These are phyloP conservation scores for Falco peregrinus DNA, from an alignment of 2,797 vertebrate species.

Conservation along the genomic window DNA sequence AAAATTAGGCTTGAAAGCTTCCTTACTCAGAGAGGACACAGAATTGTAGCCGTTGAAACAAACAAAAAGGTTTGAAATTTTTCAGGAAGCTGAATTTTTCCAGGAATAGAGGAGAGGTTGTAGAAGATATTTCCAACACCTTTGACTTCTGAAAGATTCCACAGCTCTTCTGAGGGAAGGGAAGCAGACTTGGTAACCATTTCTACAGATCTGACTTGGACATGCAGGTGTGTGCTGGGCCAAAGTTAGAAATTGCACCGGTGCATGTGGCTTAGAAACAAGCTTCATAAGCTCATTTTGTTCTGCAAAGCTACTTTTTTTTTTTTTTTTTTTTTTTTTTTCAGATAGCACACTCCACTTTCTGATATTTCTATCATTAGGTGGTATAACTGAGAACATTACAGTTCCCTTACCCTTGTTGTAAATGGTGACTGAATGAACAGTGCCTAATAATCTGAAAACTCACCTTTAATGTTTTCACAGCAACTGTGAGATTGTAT, in stretches of 20 bases:
- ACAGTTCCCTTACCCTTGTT: background rate
- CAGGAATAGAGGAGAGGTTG: background rate
- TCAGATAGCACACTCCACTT: background rate
- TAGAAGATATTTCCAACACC: background rate
- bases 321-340: too few relatives aligned
- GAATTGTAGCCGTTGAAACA: background rate
- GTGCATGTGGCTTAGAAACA: background rate
- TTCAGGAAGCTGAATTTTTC: background rate
- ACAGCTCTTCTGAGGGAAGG: background rate
- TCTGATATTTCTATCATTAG: background rate
- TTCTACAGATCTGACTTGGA: background rate
- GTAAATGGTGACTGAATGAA: background rate
- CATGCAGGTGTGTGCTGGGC: background rate
- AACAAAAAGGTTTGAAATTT: background rate
- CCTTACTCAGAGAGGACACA: background rate
- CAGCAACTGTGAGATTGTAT: constrained; percentile 96
- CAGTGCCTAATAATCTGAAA: background rate
- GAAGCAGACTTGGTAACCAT: background rate
- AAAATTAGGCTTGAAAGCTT: background rate
- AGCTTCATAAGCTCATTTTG: background rate
- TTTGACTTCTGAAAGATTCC: background rate
- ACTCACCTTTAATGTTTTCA: constrained; percentile 95
- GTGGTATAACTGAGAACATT: background rate
- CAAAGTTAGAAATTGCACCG: background rate
- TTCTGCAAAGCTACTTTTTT: background rate